Evolutionary conservation across 1,140 invertebrate genomes (phyloP), one percentile per base, ranked within the genome.

Genomic region (Dendroctonus ponderosae): DNA sequence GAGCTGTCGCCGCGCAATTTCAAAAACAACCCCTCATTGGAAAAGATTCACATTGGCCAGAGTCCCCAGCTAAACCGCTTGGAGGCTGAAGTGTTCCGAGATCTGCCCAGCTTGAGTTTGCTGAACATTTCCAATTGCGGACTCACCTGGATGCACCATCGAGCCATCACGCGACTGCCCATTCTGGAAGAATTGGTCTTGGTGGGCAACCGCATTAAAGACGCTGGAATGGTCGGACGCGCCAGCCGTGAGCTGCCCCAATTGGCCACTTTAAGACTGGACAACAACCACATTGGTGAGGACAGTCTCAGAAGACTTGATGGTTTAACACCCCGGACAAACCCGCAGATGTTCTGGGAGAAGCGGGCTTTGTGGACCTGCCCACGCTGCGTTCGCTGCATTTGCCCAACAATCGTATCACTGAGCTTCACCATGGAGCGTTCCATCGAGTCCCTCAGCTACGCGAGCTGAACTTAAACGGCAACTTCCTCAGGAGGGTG

Each of bases 361-460:
- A 92, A 78, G 89, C 85, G 0, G 87, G 89, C 0, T 94, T 95
- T 77, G 88, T 91, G 0, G 91, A 94, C 77, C 80, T 93, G 54
- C 85, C 88, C 0, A 84, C 85, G 67, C 79, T 94, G 7, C 84
- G 85, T 54, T 85, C 85, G 60, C 63, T 95, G 38, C 85, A 86
- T 66, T 73, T 95, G 7, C 86, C 88, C 4, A 83, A 85, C 62
- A 94, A 94, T 75, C 80, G 84, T 40, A 92, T 94, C 11, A 85
- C 83, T 6, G 87, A 89, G 71, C 84, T 94, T 51, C 85, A 87
- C 66, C 85, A 88, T 68, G 90, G 90, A 5, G 88, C 91, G 6
- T 92, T 94, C 73, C 85, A 92, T 73, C 82, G 88, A 70, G 84
- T 93, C 0, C 91, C 91, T 0, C 80, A 82, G 39, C 78, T 95